Conservation (phyloP, 2,888 invertebrate genomes). For the Brachyptera putata region DNA sequence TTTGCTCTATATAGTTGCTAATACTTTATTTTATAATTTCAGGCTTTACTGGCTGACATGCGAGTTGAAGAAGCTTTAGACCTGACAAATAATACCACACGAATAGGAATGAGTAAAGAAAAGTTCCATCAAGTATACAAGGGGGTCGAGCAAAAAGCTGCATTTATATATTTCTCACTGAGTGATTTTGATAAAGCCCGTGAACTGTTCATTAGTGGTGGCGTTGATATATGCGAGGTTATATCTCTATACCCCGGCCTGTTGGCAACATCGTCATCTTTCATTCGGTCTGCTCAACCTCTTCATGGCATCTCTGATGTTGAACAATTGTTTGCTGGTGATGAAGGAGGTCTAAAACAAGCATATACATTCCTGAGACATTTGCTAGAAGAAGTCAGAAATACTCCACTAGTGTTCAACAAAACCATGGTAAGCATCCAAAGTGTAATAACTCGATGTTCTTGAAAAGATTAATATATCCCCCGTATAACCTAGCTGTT, state of each 20-base stretch:
- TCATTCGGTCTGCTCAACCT: conserved; percentile 45
- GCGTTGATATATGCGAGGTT: conserved; percentile 48
- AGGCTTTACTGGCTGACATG: conserved; percentile 27
- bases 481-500: no score
- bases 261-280: conserved; percentile 43
- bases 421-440: not conserved
- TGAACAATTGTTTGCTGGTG: conserved; percentile 42
- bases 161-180: conserved; percentile 48
- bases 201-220: conserved; percentile 44
- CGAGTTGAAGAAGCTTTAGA: conserved; percentile 48
- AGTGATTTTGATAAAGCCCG: conserved; percentile 46
- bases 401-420: no score
- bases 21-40: no score
- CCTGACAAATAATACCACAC: conserved; percentile 45
- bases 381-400: conserved; percentile 33
- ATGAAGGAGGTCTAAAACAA: conserved; percentile 38
- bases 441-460: no score
- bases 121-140: conserved; percentile 42
- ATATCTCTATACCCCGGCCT: conserved; percentile 47
- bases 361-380: conserved; percentile 44
- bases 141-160: conserved; percentile 46
- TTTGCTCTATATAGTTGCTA: no score
- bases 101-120: conserved; percentile 42
- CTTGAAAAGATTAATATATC: no score
- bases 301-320: conserved; percentile 49